Evolutionary conservation across 2,797 vertebrate genomes (phyloP).

Genomic region (Anisognathus igniventris): DNA sequence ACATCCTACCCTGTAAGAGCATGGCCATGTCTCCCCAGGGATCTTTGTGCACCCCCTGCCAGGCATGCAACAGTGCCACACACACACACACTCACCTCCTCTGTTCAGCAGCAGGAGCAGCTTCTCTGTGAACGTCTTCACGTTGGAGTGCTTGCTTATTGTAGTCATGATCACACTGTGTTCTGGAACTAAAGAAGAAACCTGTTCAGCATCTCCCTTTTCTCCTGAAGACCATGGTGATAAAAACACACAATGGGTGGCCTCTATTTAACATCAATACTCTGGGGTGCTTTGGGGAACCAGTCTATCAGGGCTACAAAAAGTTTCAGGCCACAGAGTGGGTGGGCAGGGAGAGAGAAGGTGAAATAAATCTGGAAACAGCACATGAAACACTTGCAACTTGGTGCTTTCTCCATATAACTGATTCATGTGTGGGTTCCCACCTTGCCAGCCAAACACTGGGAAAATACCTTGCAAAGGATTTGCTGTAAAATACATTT

Average conservation of each 20-base stretch:
- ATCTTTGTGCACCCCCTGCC: background rate
- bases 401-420: rapidly evolving
- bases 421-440: background rate
- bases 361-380: background rate
- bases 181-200: conserved; percentile 80
- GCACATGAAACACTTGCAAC: background rate
- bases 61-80: background rate
- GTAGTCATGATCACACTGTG: conserved; percentile 92
- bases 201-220: background rate
- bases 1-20: background rate
- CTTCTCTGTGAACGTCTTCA: conserved; percentile 94
- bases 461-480: background rate
- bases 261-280: background rate
- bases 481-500: background rate
- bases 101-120: conserved; percentile 92
- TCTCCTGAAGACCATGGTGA: background rate
- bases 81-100: conserved; percentile 80
- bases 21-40: rapidly evolving
- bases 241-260: background rate
- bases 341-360: background rate
- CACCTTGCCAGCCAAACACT: background rate
- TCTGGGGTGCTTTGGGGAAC: background rate
- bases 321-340: background rate
- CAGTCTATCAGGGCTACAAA: background rate
- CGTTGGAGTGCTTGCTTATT: conserved; percentile 85